phyloP scores from a whole-genome alignment of 2,797 vertebrate species.

The Adrianichthys oophorus region DNA sequence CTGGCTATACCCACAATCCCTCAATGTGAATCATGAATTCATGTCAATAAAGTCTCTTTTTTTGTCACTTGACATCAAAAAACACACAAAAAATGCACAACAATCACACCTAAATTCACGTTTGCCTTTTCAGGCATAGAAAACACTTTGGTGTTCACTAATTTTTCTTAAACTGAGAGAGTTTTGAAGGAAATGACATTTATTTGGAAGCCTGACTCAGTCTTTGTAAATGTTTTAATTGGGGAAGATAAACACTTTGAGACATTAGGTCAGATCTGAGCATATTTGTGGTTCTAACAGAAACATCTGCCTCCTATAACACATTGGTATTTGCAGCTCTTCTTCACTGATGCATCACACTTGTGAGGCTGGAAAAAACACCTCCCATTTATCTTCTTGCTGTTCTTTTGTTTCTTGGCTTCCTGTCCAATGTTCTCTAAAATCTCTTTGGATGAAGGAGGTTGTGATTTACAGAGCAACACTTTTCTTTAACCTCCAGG shows the following conservation, averaged over 20 bases:
- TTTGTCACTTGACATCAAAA: background rate
- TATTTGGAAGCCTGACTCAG: slow-evolving; percentile 38
- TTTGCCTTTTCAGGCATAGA: slow-evolving; percentile 3
- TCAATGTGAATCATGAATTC: background rate
- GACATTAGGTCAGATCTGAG: slow-evolving; percentile 42
- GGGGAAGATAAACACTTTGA: slow-evolving; percentile 64
- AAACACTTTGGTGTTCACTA: slow-evolving; percentile 11
- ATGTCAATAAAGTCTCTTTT: slow-evolving; percentile 11
- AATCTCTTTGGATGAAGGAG: slow-evolving; percentile 42
- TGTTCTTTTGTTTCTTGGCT: slow-evolving; percentile 6
- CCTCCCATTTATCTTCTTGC: slow-evolving; percentile 26
- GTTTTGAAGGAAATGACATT: slow-evolving; percentile 34
- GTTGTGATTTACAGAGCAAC: slow-evolving; percentile 39
- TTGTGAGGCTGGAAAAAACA: slow-evolving; percentile 28
- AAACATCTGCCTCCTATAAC: slow-evolving; percentile 73
- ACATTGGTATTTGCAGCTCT: slow-evolving; percentile 54
- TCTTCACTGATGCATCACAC: slow-evolving; percentile 17
- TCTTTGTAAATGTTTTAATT: slow-evolving; percentile 68
- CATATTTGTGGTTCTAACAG: slow-evolving; percentile 57
- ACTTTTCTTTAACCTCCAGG: slow-evolving; percentile 22
- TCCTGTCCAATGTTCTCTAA: slow-evolving; percentile 53
- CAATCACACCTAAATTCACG: no score
- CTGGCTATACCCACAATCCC: slow-evolving; percentile 1
- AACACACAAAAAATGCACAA: no score
- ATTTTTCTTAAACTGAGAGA: slow-evolving; percentile 32